These are phyloP conservation scores for Drosophila lowei DNA, from an alignment of 1,140 invertebrate genomes.

Conservation along the genomic window DNA sequence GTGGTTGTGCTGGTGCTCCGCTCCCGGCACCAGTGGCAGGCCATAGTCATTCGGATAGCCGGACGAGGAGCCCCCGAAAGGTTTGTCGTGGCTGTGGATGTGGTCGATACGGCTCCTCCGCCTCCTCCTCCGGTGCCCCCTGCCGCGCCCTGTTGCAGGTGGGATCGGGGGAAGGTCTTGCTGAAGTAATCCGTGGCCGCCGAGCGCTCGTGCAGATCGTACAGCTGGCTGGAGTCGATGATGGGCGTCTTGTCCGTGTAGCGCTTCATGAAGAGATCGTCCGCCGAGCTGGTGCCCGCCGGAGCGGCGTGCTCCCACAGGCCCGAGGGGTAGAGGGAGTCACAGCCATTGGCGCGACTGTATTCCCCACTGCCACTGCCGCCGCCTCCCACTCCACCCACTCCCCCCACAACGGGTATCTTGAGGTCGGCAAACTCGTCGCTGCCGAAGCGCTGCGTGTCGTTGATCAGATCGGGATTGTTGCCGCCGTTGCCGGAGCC, in stretches of 20 bases:
- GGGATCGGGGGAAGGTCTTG: slow-evolving; percentile 84
- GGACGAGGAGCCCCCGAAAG: slow-evolving; percentile 60
- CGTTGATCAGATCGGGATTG: slow-evolving; percentile 92
- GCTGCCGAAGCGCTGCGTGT: slow-evolving; percentile 87
- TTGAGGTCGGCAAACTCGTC: slow-evolving; percentile 82
- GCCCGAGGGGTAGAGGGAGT: slow-evolving; percentile 88
- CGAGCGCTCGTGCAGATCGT: slow-evolving; percentile 74
- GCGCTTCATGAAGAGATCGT: slow-evolving; percentile 84
- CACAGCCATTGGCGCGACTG: slow-evolving; percentile 86
- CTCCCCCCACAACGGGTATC: slow-evolving; percentile 39
- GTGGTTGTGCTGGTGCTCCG: slow-evolving; percentile 81
- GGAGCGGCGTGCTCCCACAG: slow-evolving; percentile 85
- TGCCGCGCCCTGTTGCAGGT: slow-evolving; percentile 42
- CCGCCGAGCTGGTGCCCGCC: slow-evolving; percentile 72
- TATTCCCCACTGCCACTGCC: slow-evolving; percentile 86
- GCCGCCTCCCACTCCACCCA: slow-evolving; percentile 50
- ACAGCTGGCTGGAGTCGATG: slow-evolving; percentile 84
- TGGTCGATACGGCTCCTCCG: slow-evolving; percentile 56
- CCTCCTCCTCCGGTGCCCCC: slow-evolving; percentile 13
- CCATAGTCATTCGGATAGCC: slow-evolving; percentile 91
- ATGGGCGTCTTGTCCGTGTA: slow-evolving; percentile 90
- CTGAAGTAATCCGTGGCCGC: slow-evolving; percentile 84
- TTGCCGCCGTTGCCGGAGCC: slow-evolving; percentile 86
- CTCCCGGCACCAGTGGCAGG: slow-evolving; percentile 86
- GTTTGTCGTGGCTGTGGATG: slow-evolving; percentile 73